Base-by-base conservation (phyloP, 1,140 invertebrate genomes). In the Zaprionus gabonicus region DNA sequence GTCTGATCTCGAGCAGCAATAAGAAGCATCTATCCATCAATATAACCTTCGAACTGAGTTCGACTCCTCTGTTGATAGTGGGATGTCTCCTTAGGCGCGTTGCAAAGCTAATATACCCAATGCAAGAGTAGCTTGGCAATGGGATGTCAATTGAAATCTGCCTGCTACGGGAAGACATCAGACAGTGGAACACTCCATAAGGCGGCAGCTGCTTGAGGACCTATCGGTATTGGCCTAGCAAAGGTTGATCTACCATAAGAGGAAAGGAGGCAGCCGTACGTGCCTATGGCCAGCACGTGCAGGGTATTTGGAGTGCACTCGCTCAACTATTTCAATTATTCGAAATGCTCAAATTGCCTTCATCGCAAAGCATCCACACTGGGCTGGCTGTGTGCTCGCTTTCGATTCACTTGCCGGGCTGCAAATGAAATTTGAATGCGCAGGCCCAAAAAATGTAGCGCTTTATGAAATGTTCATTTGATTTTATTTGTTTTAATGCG, bases 401-500 rank as follows among this genome's bases (percentile, higher is more conserved):
- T 41, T n/a, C 4, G 38, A 41, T 41, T 6, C 13, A 2, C 38
- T 41, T 41, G 38, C 15, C 38, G 1, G n/a, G 2, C 15, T n/a
- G 15, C 1, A 41, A 41, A 41, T 49, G 17, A 49, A 23, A 51
- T 13, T 51, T 12, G 46, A 51, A 51, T 23, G 46, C 46, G 23
- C 12, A 4, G 13, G 9, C 46, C 12, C 9, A 2, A 15, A 51
- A 51, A 51, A 13, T 51, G 46, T 25, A 5, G 1, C 46, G 20
- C 25, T 25, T 51, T 25, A 25, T 51, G 27, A 78, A 78, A 71
- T 60, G 66, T 75, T 60, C 38, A 76, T 80, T 80, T 80, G 78
- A 80, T 76, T 81, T 76, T 76, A 80, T 80, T 80, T 80, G 66
- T 80, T 80, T 80, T 66, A 80, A 80, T 80, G 78, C 71, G 78